These are phyloP conservation scores for Dufourea novaeangliae DNA, from an alignment of 1,140 invertebrate genomes.

Conservation along the genomic window DNA sequence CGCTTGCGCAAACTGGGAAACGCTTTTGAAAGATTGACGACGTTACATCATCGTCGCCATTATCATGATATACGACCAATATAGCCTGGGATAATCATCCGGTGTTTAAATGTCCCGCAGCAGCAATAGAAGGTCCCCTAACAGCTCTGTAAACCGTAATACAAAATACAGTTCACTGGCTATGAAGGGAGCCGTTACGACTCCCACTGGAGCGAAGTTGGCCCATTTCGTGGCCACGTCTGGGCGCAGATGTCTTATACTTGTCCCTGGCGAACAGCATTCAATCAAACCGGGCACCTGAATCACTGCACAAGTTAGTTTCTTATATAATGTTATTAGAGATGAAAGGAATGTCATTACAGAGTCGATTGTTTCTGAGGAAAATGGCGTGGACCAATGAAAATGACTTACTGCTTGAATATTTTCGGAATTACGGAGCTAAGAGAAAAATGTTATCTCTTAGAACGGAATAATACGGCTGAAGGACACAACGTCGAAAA, in stretches of 20 bases:
- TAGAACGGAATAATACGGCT: too few relatives aligned
- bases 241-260: neutral
- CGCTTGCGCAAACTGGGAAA: neutral
- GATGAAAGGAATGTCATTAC: too few relatives aligned
- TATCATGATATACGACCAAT: neutral
- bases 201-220: neutral
- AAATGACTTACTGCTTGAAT: too few relatives aligned
- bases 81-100: neutral
- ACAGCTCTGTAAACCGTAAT: neutral
- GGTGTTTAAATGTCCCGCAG: neutral
- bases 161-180: constrained; percentile 5
- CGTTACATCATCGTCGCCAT: neutral
- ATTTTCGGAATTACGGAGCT: too few relatives aligned
- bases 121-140: neutral
- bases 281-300: too few relatives aligned
- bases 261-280: too few relatives aligned
- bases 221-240: neutral
- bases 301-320: too few relatives aligned
- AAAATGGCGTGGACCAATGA: too few relatives aligned
- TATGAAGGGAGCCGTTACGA: neutral
- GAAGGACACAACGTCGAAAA: too few relatives aligned
- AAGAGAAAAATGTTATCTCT: too few relatives aligned
- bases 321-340: too few relatives aligned
- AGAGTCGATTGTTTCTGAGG: too few relatives aligned
- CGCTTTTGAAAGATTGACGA: neutral